A percentile compares a stretch with the other conserved stretches of the same genome.
phyloP scores from a whole-genome alignment of 2,797 vertebrate species.

The Poeciliopsis infans region DNA sequence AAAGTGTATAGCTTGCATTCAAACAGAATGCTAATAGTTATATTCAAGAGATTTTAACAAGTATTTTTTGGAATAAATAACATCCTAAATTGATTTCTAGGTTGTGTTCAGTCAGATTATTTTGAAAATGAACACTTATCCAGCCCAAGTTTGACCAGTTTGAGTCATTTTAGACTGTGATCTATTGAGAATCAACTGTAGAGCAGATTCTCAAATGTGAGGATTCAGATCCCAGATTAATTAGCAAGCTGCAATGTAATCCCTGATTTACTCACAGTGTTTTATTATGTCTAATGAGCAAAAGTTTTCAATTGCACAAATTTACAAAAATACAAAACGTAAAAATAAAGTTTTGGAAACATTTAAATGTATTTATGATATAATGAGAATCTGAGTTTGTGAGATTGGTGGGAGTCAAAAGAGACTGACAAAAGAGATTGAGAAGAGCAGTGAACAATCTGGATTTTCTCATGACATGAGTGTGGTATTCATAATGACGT shows the following conservation, averaged over 20 bases:
- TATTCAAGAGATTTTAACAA: constrained; percentile 16
- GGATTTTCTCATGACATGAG: not conserved
- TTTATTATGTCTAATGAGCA: no score
- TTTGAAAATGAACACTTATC: not conserved
- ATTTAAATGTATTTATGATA: no score
- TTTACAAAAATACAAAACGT: not conserved
- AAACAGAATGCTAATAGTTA: constrained; percentile 50
- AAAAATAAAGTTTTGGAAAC: no score
- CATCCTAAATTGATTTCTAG: constrained; percentile 14
- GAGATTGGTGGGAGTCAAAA: not conserved
- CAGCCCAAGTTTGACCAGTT: no score
- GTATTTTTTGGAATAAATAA: constrained; percentile 13
- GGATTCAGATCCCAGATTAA: not conserved
- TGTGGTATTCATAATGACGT: not conserved
- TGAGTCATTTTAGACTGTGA: no score
- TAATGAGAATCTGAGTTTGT: not conserved
- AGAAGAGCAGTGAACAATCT: not conserved
- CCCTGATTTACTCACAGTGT: not conserved
- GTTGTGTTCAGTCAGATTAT: not conserved
- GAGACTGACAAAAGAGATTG: not conserved
- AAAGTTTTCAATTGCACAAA: not conserved
- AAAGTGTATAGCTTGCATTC: constrained; percentile 33
- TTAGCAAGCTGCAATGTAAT: not conserved
- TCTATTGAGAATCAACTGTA: not conserved
- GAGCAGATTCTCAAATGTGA: not conserved